Conservation (phyloP, 2,113 vertebrate genomes). For the Lontra canadensis region DNA sequence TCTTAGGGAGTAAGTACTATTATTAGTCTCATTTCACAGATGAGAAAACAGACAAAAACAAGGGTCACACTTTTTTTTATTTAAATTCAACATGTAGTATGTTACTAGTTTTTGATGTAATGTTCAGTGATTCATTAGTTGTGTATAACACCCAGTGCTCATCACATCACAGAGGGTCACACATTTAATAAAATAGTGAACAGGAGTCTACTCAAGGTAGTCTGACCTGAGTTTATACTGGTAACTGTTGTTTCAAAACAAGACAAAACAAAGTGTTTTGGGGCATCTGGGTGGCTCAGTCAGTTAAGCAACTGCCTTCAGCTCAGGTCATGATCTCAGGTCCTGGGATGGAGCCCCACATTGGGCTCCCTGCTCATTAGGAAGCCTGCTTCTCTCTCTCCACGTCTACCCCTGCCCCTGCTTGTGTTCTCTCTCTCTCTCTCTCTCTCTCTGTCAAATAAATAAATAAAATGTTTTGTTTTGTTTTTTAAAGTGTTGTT, state of each 20-base stretch:
- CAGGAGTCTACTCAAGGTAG: not conserved
- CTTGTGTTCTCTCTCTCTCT: not conserved
- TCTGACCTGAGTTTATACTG: not conserved
- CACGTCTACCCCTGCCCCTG: too few relatives aligned
- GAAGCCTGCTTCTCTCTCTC: not conserved
- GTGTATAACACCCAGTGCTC: not conserved
- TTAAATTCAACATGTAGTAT: not conserved
- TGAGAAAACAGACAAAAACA: not conserved
- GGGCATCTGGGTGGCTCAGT: not conserved
- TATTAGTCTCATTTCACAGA: not conserved
- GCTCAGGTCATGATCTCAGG: not conserved
- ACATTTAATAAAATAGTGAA: conserved; percentile 13
- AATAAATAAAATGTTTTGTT: not conserved
- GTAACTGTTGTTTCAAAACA: not conserved
- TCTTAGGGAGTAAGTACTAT: not conserved
- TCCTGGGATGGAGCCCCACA: not conserved
- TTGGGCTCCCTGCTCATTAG: not conserved
- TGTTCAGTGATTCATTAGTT: not conserved
- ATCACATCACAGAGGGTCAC: not conserved
- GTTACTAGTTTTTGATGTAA: not conserved
- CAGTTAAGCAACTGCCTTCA: not conserved
- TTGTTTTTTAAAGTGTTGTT: not conserved
- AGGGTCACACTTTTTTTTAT: not conserved
- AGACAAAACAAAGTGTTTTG: not conserved
- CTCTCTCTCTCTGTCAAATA: not conserved